Base-by-base conservation (phyloP, 2,797 vertebrate genomes). In the Sebastes cheni region DNA sequence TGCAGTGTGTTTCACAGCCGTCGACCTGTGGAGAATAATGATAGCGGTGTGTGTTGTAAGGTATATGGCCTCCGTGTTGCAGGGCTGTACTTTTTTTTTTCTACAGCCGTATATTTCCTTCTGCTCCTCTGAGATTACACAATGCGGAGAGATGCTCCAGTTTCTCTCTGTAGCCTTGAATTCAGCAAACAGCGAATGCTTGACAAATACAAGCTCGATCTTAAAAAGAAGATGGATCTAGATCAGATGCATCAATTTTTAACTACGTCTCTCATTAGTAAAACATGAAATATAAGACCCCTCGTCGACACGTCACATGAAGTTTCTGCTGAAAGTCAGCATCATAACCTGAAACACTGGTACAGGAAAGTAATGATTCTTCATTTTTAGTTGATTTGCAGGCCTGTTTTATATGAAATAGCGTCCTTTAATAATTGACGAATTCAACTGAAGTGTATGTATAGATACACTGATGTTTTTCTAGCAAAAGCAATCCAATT, bases 211-310 rank as follows among this genome's bases (percentile, higher is more conserved):
- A 13, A 0, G 5, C 73, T 68, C 3, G 2, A 27, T 67, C 61
- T 60, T 25, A 55, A 72, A 82, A 85, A 81, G 52, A 76, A 74
- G 82, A 88, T 75, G 71, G 76, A 81, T 89, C 71, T 82, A 80
- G 75, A 90, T 85, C 87, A 85, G 77, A 62, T 1, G 11, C 67
- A 87, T 92, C 20, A 54, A 88, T 91, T 90, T 89, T 92, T 87
- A 86, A 92, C 30, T 4, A 18, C 29, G 8, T 23, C 9, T 54
- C 87, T 88, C 87, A 90, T 88, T 80, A 86, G 75, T 89, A 72
- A 92, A 92, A 84, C 81, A 88, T 88, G 76, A 83, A 84, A 81
- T 82, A 67, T 71, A 74, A 82, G 81, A 85, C 16, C 60, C 25
- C 25, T 6, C 23, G 86, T 68, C 39, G 79, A 87, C 55, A 20